These are phyloP conservation scores for Porites lobata DNA, from an alignment of 92 coral and sea anemone species.

Conservation along the genomic window DNA sequence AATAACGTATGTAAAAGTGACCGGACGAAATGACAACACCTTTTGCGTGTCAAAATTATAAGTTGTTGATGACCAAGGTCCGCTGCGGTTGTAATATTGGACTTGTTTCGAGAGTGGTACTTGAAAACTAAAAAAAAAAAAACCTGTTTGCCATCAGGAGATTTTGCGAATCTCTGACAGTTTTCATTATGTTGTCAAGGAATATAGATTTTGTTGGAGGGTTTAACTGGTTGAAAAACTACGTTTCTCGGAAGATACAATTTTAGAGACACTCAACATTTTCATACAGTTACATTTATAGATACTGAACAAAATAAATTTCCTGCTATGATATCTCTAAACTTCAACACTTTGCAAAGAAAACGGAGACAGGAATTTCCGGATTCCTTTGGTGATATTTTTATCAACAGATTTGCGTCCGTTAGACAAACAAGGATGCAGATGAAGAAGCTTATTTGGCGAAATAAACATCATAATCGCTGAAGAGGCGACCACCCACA, in stretches of 20 bases:
- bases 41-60: not conserved
- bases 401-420: not conserved
- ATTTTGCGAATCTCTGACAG: not conserved
- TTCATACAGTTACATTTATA: not conserved
- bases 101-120: not conserved
- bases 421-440: not conserved
- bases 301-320: too few species aligned
- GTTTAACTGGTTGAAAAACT: too few species aligned
- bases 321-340: not conserved
- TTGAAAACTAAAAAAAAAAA: not conserved
- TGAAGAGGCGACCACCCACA: not conserved
- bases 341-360: not conserved
- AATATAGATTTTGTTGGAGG: too few species aligned
- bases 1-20: too few species aligned
- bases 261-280: not conserved
- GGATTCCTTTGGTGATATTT: not conserved
- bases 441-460: not conserved
- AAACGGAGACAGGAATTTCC: not conserved
- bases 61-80: not conserved
- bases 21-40: not conserved
- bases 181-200: not conserved
- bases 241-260: not conserved
- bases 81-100: slow-evolving; percentile 8
- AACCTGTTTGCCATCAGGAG: not conserved
- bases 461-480: not conserved